phyloP scores from a whole-genome alignment of 2,888 invertebrate species.

The Philonicus albiceps region DNA sequence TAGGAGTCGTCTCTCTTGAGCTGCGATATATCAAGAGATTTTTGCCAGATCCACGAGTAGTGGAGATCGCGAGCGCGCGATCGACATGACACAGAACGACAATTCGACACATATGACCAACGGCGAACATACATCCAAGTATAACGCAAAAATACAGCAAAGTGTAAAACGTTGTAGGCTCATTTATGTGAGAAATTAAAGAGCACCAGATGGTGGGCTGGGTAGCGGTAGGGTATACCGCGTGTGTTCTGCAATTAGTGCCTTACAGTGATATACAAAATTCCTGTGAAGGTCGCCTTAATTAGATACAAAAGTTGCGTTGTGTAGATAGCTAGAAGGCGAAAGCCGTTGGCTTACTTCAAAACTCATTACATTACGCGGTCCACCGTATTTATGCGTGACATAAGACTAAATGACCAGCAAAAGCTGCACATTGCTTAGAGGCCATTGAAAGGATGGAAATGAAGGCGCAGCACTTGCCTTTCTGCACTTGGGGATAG shows the following conservation, averaged over 20 bases:
- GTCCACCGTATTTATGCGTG: conserved; percentile 18
- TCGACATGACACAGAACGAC: not conserved
- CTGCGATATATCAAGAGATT: not conserved
- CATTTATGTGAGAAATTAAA: not conserved
- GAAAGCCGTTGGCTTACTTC: conserved; percentile 28
- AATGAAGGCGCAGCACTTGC: not conserved
- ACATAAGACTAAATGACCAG: conserved; percentile 21
- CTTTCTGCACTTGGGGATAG: not conserved
- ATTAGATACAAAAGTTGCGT: conserved; percentile 11
- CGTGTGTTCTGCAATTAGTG: conserved; percentile 31
- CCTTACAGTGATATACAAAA: conserved; percentile 38
- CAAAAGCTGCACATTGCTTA: not conserved
- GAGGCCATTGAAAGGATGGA: not conserved
- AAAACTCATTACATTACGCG: conserved; percentile 1
- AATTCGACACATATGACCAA: not conserved
- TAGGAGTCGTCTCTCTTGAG: not conserved
- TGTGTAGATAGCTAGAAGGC: not conserved
- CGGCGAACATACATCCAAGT: not conserved
- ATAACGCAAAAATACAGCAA: not conserved
- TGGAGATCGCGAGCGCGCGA: not conserved
- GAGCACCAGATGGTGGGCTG: not conserved
- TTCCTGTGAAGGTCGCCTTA: conserved; percentile 33
- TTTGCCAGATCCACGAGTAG: not conserved
- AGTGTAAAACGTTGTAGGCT: not conserved
- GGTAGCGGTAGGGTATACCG: conserved; percentile 11